A percentile compares a stretch with the other conserved stretches of the same genome.
Conservation (phyloP, 2,113 vertebrate genomes). For the Tupaia tana region DNA sequence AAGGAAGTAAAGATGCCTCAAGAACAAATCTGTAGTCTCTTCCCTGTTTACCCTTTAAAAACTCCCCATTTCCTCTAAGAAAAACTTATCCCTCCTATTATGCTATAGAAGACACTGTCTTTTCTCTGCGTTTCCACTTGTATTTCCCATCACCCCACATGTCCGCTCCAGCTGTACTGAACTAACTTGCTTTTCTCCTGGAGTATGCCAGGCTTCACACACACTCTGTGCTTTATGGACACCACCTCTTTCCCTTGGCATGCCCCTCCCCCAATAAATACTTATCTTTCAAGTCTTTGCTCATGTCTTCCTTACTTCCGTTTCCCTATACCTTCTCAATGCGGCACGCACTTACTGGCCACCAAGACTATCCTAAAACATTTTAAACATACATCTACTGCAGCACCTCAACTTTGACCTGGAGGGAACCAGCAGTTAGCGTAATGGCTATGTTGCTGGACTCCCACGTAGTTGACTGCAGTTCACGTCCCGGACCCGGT, state of each 20-base stretch:
- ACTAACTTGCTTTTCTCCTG: neutral
- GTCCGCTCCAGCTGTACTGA: neutral
- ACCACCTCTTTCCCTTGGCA: neutral
- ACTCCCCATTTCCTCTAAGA: neutral
- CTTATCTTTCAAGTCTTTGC: neutral
- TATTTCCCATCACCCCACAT: neutral
- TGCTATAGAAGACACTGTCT: neutral
- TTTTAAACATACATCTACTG: neutral
- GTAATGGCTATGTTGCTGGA: too few relatives aligned
- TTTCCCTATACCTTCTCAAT: neutral
- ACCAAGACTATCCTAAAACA: neutral
- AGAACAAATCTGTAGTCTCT: neutral
- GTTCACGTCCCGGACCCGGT: too few relatives aligned
- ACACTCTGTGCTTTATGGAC: neutral
- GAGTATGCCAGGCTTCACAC: neutral
- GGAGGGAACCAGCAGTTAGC: too few relatives aligned
- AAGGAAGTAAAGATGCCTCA: neutral
- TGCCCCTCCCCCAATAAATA: neutral
- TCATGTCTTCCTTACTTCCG: conserved; percentile 1
- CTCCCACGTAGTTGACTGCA: too few relatives aligned
- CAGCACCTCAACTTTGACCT: neutral
- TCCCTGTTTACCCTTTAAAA: neutral
- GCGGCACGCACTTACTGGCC: neutral
- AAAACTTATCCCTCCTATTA: neutral
- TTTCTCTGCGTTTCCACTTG: neutral